Evolutionary conservation across 1,140 invertebrate genomes (phyloP).

Genomic region (Leptoteleia sp.): DNA sequence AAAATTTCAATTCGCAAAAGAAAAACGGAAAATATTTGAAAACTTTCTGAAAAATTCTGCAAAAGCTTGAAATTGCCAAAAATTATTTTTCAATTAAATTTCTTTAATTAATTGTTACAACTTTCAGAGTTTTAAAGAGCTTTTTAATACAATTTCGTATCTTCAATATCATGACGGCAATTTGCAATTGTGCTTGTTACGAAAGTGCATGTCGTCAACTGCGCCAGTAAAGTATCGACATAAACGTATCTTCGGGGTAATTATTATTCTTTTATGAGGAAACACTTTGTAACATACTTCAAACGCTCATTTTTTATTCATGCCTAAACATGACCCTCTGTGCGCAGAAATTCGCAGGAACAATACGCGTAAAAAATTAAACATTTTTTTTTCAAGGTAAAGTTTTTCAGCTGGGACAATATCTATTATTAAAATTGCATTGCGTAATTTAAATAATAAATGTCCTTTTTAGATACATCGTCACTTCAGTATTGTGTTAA

Average conservation of each 20-base stretch:
- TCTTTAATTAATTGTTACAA: too few relatives aligned
- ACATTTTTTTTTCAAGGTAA: conserved; percentile 29
- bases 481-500: too few relatives aligned
- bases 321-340: conserved; percentile 32
- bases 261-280: conserved; percentile 42
- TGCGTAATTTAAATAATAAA: too few relatives aligned
- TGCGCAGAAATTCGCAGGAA: conserved; percentile 21
- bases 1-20: too few relatives aligned
- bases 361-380: conserved; percentile 37
- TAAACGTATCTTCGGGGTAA: conserved; percentile 17
- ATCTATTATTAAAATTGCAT: conserved; percentile 8
- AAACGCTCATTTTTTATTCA: conserved; percentile 41
- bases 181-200: conserved; percentile 6
- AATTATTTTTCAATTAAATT: too few relatives aligned
- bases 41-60: too few relatives aligned
- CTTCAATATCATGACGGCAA: too few relatives aligned
- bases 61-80: too few relatives aligned
- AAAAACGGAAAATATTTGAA: too few relatives aligned
- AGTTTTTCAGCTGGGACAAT: conserved; percentile 7
- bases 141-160: too few relatives aligned
- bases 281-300: conserved; percentile 36
- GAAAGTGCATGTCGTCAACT: conserved; percentile 10
- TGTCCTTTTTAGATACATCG: too few relatives aligned
- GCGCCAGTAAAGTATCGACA: conserved; percentile 12
- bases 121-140: too few relatives aligned